Percentiles rank a stretch among this genome's conserved stretches.
Conservation (phyloP, 2,113 vertebrate genomes). For the Callipepla squamata region DNA sequence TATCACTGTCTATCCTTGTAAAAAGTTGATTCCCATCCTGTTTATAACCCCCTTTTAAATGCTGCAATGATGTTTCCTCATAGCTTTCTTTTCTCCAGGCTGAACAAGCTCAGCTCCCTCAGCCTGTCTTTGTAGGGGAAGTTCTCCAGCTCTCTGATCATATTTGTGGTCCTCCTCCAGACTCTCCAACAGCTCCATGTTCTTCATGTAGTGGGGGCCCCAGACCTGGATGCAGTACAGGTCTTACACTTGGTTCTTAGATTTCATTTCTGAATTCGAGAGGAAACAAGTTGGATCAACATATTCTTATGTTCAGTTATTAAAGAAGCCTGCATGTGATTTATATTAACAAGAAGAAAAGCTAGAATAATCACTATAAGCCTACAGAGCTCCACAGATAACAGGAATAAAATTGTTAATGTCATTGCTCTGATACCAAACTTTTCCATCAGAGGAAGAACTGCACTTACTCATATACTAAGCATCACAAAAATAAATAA, state of each 20-base stretch:
- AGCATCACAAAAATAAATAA: neutral
- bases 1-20: no score
- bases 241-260: fast-evolving
- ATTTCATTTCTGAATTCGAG: neutral
- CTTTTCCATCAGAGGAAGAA: neutral
- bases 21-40: no score
- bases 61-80: no score
- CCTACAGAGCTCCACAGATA: neutral
- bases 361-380: neutral
- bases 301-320: neutral
- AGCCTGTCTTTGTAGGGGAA: no score
- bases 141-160: no score
- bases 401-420: neutral
- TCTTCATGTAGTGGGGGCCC: no score
- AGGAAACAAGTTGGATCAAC: neutral
- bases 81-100: no score
- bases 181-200: no score
- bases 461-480: neutral
- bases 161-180: no score
- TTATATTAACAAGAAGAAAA: neutral
- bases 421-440: neutral
- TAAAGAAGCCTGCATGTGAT: fast-evolving
- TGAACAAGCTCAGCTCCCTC: no score
- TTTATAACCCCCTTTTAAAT: no score
- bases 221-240: no score